Percentiles rank a stretch among this genome's conserved stretches.
Conservation (phyloP, 2,113 vertebrate genomes). For the Chionodraco myersi region DNA sequence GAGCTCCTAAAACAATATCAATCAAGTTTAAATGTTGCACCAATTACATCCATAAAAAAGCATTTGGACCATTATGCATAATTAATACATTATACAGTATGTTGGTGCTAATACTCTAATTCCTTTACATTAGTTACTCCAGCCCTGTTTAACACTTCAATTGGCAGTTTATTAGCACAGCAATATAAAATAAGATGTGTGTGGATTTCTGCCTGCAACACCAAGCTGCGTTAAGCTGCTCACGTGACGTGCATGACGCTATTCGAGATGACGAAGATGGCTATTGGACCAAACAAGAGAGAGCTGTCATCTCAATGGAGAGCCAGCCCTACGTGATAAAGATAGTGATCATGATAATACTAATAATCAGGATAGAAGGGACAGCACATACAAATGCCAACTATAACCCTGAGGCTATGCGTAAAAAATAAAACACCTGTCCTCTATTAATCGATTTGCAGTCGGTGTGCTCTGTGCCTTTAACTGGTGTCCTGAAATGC, state of each 20-base stretch:
- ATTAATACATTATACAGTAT: too few relatives aligned
- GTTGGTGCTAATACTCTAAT: too few relatives aligned
- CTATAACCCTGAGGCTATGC: neutral
- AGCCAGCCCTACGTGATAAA: conserved; percentile 35
- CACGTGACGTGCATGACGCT: conserved; percentile 69
- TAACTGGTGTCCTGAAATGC: conserved; percentile 17
- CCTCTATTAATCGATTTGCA: neutral
- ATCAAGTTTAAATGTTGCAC: neutral
- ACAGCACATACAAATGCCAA: neutral
- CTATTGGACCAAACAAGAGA: conserved; percentile 33
- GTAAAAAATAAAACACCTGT: neutral
- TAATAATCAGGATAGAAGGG: neutral
- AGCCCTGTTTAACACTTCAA: too few relatives aligned
- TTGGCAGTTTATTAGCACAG: too few relatives aligned
- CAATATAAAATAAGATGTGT: too few relatives aligned
- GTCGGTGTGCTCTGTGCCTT: neutral
- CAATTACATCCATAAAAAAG: neutral
- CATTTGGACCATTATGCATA: too few relatives aligned
- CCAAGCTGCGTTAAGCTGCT: conserved; percentile 47
- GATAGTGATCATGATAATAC: conserved; percentile 30
- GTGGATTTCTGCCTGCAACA: neutral
- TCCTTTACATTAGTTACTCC: too few relatives aligned
- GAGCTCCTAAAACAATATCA: neutral
- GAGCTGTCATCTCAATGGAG: conserved; percentile 33
- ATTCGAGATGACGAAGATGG: neutral